Base-by-base conservation (phyloP, 2,888 invertebrate genomes). In the Limenitis camilla region DNA sequence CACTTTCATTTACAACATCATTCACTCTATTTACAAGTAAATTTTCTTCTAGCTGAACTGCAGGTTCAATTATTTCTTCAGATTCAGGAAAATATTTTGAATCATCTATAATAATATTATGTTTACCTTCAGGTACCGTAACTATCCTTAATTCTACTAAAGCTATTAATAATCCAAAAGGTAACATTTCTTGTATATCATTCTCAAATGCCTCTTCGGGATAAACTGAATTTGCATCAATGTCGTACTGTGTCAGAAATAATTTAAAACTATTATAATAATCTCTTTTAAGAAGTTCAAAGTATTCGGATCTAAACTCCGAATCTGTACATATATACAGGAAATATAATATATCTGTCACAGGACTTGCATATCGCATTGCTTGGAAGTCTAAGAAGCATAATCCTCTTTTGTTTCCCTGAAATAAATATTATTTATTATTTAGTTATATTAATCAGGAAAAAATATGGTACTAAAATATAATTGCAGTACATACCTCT, bases 331-430 rank as follows among this genome's bases (percentile, higher is more conserved):
- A 74, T 2, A 82, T 61, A 49, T 74, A 83, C 33, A 81, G 43
- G 33, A 85, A 84, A 52, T 79, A 74, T 9, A 80, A 59, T 0
- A 85, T 67, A 45, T 84, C 85, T 0, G 75, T 80, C 1, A 71
- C 66, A n/a, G 84, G 85, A 55, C 67, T 77, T 0, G 80, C 70
- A 49, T 76, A 81, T 2, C 84, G 69, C 70, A 81, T 74, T 5
- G 77, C 74, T 76, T 87, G 85, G 47, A 76, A 85, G 55, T 85
- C 84, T 43, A 85, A 63, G 50, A 85, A 78, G 45, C 82, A 80
- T 29, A 83, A 58, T 58, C 74, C 68, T 30, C 61, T 61, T 41
- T 63, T 55, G n/a, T 56, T 61, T 2, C 66, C 68, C 82, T 84
- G 76, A 2, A 69, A 80, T 53, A 45, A 49, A 56, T 46, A 57